These are phyloP conservation scores for Meleagris gallopavo DNA, from an alignment of 2,113 vertebrate species.

Conservation along the genomic window DNA sequence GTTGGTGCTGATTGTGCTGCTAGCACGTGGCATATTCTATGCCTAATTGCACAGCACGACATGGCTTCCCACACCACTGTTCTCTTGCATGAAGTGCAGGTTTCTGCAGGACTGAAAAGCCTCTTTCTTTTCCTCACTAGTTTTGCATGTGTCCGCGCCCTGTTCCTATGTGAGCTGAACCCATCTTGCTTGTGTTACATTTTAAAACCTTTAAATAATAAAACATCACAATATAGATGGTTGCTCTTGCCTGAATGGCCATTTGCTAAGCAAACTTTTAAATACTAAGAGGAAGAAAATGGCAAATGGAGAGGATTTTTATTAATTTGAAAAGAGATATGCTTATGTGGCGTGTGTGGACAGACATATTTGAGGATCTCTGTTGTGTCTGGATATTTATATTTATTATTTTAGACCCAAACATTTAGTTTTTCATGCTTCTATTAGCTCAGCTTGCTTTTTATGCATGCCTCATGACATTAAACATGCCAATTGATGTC, in stretches of 20 bases:
- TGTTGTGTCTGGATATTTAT: neutral
- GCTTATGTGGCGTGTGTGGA: neutral
- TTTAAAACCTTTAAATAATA: neutral
- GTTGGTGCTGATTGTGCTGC: neutral
- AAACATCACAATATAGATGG: neutral
- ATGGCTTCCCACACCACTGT: neutral
- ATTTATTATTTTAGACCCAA: neutral
- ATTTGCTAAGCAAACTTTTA: neutral
- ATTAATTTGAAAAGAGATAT: neutral
- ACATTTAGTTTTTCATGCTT: neutral
- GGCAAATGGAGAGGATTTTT: neutral
- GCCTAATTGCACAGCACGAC: neutral
- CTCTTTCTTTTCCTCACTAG: neutral
- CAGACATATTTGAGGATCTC: neutral
- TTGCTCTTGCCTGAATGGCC: neutral
- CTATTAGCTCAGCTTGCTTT: neutral
- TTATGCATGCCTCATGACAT: neutral
- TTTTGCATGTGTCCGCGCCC: neutral
- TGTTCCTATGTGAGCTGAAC: neutral
- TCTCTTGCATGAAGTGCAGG: neutral
- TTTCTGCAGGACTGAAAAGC: neutral
- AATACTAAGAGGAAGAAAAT: neutral
- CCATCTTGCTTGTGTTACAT: neutral
- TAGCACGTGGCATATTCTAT: neutral
- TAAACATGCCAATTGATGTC: neutral